Evolutionary conservation across 2,888 invertebrate genomes (phyloP), one percentile per base, ranked within the genome.

Genomic region (Thecophora atra): DNA sequence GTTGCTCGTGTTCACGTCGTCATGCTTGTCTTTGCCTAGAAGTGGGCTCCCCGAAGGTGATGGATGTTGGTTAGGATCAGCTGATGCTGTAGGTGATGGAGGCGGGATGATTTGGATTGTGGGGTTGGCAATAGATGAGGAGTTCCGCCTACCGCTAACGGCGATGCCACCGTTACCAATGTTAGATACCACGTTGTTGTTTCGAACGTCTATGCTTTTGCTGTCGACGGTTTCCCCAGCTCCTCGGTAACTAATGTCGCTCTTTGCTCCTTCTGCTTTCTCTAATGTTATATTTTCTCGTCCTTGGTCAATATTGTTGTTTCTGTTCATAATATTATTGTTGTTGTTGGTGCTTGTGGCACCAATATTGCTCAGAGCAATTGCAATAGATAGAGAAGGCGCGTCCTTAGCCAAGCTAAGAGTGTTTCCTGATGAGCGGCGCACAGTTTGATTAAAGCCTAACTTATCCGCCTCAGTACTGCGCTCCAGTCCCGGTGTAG

Each of bases 1-100:
- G 68, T 92, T 92, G 85, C 93, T 93, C 54, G 91, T 92, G 67
- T 90, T 90, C 60, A 88, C 85, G 24, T 86, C 88, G 77, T 87
- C 88, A 68, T 82, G 85, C 67, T 81, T 84, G 21, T 85, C 85
- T 3, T 76, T 71, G 68, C 28, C 30, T 0, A 75, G 74, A 24
- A 75, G 56, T 1, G 76, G 73, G 63, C 71, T 73, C 3, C 68
- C 56, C 15, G 51, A 67, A 1, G 74, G 76, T 7, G 73, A 21
- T 28, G 75, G n/a, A n/a, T n/a, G 73, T 1, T 74, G 71, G 47
- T 63, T n/a, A 11, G 37, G 15, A 28, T 28, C 24, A 6, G 58
- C 21, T 0, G 30, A 11, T 8, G 63, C 21, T 1, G 42, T 11
- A 0, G 62, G 63, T 17, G 56, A 64, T 6, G 77, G 77, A 2